Evolutionary conservation across 2,888 invertebrate species (phyloP).

Genomic region (Neoaliturus tenellus): DNA sequence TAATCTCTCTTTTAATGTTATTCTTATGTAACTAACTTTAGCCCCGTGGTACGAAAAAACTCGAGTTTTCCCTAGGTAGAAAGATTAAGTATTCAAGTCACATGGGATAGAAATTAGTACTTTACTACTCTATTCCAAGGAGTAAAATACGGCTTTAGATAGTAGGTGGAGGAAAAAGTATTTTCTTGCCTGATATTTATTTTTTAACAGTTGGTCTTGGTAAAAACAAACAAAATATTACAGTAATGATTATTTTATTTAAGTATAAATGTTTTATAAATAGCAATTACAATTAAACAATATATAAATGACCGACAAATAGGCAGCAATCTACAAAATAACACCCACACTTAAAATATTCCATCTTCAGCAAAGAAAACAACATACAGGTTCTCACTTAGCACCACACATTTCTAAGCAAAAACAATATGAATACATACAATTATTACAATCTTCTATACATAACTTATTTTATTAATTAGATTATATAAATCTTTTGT

Average conservation of each 20-base stretch:
- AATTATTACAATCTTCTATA: slow-evolving; percentile 37
- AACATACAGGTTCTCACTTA: slow-evolving; percentile 20
- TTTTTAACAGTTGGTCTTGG: no score
- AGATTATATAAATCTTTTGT: slow-evolving; percentile 18
- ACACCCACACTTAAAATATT: slow-evolving; percentile 52
- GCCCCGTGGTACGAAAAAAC: no score
- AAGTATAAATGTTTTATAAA: slow-evolving; percentile 58
- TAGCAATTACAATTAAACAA: slow-evolving; percentile 56
- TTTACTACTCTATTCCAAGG: no score
- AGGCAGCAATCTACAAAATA: slow-evolving; percentile 49
- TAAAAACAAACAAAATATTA: neutral
- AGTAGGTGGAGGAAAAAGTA: no score
- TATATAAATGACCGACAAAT: slow-evolving; percentile 29
- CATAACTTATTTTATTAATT: neutral
- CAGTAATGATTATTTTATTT: slow-evolving; percentile 50
- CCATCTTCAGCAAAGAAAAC: slow-evolving; percentile 42
- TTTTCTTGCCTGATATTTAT: no score
- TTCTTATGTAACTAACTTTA: no score
- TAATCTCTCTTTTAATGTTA: no score
- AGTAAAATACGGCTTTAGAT: no score
- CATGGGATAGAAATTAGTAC: no score
- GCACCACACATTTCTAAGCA: slow-evolving; percentile 55
- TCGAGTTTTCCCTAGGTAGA: no score
- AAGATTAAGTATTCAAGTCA: no score
- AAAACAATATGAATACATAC: slow-evolving; percentile 23